Base-by-base conservation (phyloP, 2,113 vertebrate species). In the Epinephelus moara region DNA sequence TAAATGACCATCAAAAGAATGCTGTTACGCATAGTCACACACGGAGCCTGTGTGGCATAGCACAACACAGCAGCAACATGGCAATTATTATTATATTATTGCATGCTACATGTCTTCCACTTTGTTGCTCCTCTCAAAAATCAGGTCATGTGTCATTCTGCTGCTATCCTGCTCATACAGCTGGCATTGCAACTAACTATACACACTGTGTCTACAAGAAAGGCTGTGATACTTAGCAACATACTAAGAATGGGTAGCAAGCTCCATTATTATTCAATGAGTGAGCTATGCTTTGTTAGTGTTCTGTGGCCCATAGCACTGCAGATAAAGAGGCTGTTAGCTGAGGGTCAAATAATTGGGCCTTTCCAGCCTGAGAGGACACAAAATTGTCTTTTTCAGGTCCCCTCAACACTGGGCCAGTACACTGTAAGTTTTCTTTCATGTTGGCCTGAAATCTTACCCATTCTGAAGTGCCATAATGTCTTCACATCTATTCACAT, bases 281-380 rank as follows among this genome's bases (percentile, higher is more conserved):
- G 57, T 45, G 71, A 80, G 78, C 71, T 55, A 13, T 40, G 70
- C 78, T 90, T 91, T 89, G 82, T 92, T 78, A 40, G 50, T 83
- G 86, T 52, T 69, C 72, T 23, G 30, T 86, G 82, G 86, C 75
- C 87, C 78, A 76, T 14, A 75, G 53, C 68, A 40, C 61, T 73
- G 63, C 78, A 66, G 50, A 87, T 69, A 87, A 85, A 80, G 53
- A 80, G 47, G 70, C 42, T 55, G 85, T 49, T 45, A 66, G 64
- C 45, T 60, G 27, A 70, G 78, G 84, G 66, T 84, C 37, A 73
- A 70, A 69, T 45, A 81, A 52, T 47, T 60, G 55, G 72, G 78
- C 40, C 75, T 79, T 85, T 84, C 62, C 72, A 45, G 47, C 47
- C 30, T 17, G 47, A 64, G 59, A 80, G 52, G 69, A 75, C 23